Percentiles rank a stretch among this genome's conserved stretches.
phyloP scores from a whole-genome alignment of 2,888 invertebrate species.

The Enchytraeus crypticus region DNA sequence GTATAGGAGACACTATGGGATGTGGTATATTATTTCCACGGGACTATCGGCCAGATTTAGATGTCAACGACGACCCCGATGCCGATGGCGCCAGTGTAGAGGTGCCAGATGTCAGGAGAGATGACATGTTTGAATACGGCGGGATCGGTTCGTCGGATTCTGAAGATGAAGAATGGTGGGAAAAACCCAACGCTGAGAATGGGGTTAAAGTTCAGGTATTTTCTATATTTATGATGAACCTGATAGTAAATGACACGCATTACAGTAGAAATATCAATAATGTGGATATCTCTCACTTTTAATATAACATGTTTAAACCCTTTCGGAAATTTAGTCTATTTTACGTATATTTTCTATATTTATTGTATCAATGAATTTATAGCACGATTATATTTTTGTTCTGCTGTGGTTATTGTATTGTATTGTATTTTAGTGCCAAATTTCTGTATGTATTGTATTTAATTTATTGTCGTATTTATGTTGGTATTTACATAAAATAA shows the following conservation, averaged over 20 bases:
- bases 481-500: no score
- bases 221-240: background rate
- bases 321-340: no score
- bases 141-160: slow-evolving; percentile 39
- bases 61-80: slow-evolving; percentile 31
- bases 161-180: slow-evolving; percentile 48
- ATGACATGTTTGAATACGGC: slow-evolving; percentile 41
- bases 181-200: slow-evolving; percentile 35
- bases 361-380: no score
- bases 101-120: slow-evolving; percentile 46
- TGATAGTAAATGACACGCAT: background rate
- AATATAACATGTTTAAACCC: no score
- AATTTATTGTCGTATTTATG: no score
- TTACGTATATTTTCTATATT: no score
- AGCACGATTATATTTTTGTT: no score
- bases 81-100: slow-evolving; percentile 32
- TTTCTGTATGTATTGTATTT: no score
- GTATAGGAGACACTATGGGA: slow-evolving; percentile 53
- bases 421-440: no score
- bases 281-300: no score
- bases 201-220: slow-evolving; percentile 43
- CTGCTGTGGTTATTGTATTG: no score
- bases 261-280: background rate
- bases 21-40: slow-evolving; percentile 54
- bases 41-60: slow-evolving; percentile 40